Evolutionary conservation across 2,888 invertebrate species (phyloP).

Genomic region (Rhamphomyia laevipes): DNA sequence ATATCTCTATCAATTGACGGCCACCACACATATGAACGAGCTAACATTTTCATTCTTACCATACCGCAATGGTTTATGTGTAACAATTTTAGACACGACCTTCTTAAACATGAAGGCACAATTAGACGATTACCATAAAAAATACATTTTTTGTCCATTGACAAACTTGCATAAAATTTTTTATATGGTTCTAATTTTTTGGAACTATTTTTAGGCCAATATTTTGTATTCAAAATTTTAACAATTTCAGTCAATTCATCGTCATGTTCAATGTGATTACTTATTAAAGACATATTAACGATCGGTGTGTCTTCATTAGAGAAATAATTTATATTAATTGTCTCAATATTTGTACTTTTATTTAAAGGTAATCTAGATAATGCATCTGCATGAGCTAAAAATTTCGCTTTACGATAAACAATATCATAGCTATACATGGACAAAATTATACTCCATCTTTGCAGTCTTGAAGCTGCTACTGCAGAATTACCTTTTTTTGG

Average conservation of each 20-base stretch:
- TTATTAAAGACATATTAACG: too few species aligned
- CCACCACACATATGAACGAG: constrained; percentile 6
- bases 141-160: constrained; percentile 2
- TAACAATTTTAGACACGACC: background rate
- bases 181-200: constrained; percentile 1
- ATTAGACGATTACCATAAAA: constrained; percentile 3
- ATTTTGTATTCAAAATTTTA: too few species aligned
- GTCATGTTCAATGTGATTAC: too few species aligned
- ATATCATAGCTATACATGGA: too few species aligned
- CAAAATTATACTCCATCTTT: too few species aligned
- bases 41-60: constrained; percentile 7
- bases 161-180: constrained; percentile 2
- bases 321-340: too few species aligned
- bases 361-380: background rate
- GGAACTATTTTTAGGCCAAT: constrained; percentile 1
- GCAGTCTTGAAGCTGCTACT: background rate
- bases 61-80: constrained; percentile 4
- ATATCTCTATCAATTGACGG: constrained; percentile 5
- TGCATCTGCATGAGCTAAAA: background rate
- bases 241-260: too few species aligned
- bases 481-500: too few species aligned
- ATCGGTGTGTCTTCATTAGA: background rate
- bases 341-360: too few species aligned
- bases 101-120: background rate
- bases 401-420: background rate